A percentile compares a stretch with the other conserved stretches of the same genome.
phyloP scores from a whole-genome alignment of 2,888 invertebrate species.

The Scaeva pyrastri region DNA sequence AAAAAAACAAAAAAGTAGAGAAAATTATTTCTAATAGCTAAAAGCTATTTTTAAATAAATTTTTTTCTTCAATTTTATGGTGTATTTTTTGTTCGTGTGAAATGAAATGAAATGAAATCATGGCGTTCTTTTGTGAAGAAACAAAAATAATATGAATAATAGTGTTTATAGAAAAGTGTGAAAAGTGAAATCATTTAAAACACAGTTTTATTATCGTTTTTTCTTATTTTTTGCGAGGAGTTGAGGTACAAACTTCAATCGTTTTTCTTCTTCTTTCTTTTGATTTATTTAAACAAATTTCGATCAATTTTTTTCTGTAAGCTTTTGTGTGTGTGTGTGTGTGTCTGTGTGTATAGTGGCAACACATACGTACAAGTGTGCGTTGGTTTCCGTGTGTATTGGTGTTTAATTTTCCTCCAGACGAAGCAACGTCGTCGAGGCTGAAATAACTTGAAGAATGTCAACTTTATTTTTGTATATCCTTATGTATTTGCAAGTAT shows the following conservation, averaged over 20 bases:
- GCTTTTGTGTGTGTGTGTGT: conserved; percentile 2
- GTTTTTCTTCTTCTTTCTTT: background rate
- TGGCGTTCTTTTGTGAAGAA: conserved; percentile 33
- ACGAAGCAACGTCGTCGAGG: conserved; percentile 21
- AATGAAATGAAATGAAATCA: conserved; percentile 45
- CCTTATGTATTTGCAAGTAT: conserved; percentile 42
- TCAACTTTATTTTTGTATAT: conserved; percentile 59
- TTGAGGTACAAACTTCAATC: conserved; percentile 37
- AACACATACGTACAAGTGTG: too few species aligned
- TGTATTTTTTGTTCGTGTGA: conserved; percentile 39
- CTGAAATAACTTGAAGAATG: conserved; percentile 47
- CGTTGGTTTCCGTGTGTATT: conserved; percentile 18
- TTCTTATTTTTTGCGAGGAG: background rate
- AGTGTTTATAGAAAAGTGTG: conserved; percentile 18
- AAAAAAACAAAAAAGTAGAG: conserved; percentile 21
- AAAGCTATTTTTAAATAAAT: conserved; percentile 82
- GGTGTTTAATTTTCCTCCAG: conserved; percentile 30
- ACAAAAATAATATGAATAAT: conserved; percentile 42
- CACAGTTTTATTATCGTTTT: background rate
- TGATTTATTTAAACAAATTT: conserved; percentile 9
- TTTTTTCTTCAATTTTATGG: conserved; percentile 73
- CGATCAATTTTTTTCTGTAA: conserved; percentile 1
- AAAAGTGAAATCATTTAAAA: conserved; percentile 44
- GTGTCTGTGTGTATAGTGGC: conserved; percentile 7
- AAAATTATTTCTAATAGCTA: conserved; percentile 81